These are phyloP conservation scores for Microcebus murinus DNA, from an alignment of 2,113 vertebrate genomes.

Conservation along the genomic window DNA sequence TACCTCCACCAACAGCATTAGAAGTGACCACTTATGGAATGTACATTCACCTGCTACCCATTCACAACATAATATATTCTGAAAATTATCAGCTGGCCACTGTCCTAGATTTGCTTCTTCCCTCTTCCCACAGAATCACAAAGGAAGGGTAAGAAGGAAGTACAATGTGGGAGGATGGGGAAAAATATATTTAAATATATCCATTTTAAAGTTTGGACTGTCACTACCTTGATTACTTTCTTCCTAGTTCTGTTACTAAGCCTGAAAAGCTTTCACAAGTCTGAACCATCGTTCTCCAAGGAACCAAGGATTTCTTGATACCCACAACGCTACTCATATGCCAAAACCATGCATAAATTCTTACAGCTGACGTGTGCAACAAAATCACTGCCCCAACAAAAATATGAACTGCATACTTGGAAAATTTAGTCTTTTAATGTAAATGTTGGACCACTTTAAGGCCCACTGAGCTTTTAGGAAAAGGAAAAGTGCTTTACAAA, in stretches of 20 bases:
- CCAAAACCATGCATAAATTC: conserved; percentile 2
- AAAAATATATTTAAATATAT: not conserved
- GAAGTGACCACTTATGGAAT: not conserved
- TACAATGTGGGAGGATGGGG: not conserved
- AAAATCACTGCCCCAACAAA: conserved; percentile 9
- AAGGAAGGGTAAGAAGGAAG: not conserved
- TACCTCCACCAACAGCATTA: not conserved
- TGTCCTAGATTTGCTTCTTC: not conserved
- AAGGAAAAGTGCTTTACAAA: conserved; percentile 10
- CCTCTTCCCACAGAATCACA: conserved; percentile 22
- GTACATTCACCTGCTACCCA: not conserved
- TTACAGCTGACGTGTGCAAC: not conserved
- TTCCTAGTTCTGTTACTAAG: not conserved
- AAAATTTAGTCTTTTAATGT: conserved; percentile 24
- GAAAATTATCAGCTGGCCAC: not conserved
- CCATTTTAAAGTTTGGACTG: not conserved
- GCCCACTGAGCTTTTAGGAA: not conserved
- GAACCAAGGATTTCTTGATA: not conserved
- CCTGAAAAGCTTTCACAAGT: not conserved
- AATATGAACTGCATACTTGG: not conserved
- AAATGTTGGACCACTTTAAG: not conserved
- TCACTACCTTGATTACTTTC: not conserved
- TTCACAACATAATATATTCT: not conserved
- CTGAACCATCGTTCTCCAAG: not conserved
- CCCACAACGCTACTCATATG: not conserved